A percentile compares a stretch with the other conserved stretches of the same genome.
Conservation (phyloP, 2,888 invertebrate species). For the Brachynemurus nebulosus region DNA sequence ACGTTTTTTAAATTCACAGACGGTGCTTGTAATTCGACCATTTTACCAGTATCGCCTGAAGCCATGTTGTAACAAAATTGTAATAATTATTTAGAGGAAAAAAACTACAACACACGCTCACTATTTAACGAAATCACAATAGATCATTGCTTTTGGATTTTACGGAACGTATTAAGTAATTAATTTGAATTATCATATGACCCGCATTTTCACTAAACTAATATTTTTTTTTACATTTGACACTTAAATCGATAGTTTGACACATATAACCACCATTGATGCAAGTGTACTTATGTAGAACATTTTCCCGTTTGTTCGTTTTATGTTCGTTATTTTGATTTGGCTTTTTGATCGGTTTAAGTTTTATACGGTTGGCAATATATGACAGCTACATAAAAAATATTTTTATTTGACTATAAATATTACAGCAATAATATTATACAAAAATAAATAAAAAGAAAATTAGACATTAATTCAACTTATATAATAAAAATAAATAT, state of each 20-base stretch:
- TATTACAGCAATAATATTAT: no score
- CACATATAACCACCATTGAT: constrained; percentile 5
- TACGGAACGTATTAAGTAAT: background rate
- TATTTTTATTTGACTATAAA: no score
- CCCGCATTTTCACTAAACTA: background rate
- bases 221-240: background rate
- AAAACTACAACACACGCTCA: constrained; percentile 6
- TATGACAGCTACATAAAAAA: no score
- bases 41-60: constrained; percentile 67
- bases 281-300: constrained; percentile 4
- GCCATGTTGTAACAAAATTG: constrained; percentile 47
- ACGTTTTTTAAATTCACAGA: constrained; percentile 41
- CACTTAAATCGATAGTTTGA: constrained; percentile 3
- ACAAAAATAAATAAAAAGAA: no score
- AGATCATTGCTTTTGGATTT: constrained; percentile 4
- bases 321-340: background rate
- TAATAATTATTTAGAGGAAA: constrained; percentile 6
- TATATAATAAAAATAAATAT: no score
- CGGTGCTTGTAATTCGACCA: constrained; percentile 61
- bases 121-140: constrained; percentile 6
- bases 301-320: constrained; percentile 4
- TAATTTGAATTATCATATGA: background rate
- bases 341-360: no score
- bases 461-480: no score
- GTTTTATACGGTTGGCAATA: no score